phyloP scores from a whole-genome alignment of 1,140 invertebrate species.

The Drosophila mauritiana region DNA sequence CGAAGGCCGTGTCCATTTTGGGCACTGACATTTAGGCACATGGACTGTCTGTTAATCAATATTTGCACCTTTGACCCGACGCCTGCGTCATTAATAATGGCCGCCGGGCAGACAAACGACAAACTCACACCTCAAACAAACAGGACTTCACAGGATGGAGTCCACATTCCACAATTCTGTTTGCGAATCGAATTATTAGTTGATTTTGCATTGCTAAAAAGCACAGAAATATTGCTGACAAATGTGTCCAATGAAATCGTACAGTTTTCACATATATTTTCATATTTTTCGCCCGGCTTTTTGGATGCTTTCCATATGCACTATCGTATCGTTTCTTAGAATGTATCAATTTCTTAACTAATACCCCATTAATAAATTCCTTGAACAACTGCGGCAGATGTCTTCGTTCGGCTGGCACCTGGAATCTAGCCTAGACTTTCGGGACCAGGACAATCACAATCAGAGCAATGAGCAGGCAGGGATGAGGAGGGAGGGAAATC shows the following conservation, averaged over 20 bases:
- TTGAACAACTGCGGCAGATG: slow-evolving; percentile 15
- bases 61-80: slow-evolving; percentile 48
- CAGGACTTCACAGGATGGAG: neutral
- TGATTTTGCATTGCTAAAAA: neutral
- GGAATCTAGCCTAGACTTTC: slow-evolving; percentile 25
- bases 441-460: neutral
- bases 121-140: slow-evolving; percentile 36
- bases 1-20: neutral
- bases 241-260: neutral
- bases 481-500: neutral
- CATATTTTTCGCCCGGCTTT: neutral
- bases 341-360: no score
- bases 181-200: slow-evolving; percentile 5
- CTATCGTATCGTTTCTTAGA: no score
- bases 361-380: neutral
- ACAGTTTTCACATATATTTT: neutral
- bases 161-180: slow-evolving; percentile 4
- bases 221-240: slow-evolving; percentile 3
- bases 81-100: slow-evolving; percentile 44
- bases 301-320: no score
- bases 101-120: slow-evolving; percentile 20
- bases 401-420: slow-evolving; percentile 8
- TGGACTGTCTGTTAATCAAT: slow-evolving; percentile 39
- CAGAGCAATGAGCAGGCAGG: no score
- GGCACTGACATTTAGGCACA: neutral